Evolutionary conservation across 2,888 invertebrate species (phyloP).

Genomic region (Nebria salina): DNA sequence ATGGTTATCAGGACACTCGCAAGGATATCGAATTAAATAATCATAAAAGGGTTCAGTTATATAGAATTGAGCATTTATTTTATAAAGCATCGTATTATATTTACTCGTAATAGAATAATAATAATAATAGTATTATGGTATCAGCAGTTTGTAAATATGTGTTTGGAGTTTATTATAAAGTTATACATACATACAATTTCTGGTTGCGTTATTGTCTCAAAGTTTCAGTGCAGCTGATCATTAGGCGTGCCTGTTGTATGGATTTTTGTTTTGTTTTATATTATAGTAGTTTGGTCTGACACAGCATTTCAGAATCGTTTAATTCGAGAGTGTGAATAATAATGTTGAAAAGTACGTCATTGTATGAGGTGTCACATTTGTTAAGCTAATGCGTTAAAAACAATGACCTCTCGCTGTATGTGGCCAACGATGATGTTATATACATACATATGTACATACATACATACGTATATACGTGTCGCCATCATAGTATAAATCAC

Average conservation of each 20-base stretch:
- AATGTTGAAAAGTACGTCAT: constrained; percentile 36
- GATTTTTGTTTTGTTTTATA: background rate
- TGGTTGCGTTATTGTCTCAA: too few species aligned
- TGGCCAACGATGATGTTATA: background rate
- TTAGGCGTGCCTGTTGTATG: background rate
- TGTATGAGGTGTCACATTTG: constrained; percentile 26
- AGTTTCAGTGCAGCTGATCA: too few species aligned
- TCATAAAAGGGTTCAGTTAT: too few species aligned
- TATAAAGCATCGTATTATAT: too few species aligned
- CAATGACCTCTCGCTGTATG: constrained; percentile 36
- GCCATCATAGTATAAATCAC: background rate
- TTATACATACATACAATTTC: too few species aligned
- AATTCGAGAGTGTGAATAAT: constrained; percentile 24
- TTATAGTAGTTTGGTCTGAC: background rate
- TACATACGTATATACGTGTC: background rate
- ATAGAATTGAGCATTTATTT: too few species aligned
- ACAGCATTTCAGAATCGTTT: constrained; percentile 8
- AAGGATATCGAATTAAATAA: too few species aligned
- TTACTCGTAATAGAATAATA: too few species aligned
- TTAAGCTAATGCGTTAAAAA: constrained; percentile 38
- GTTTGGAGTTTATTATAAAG: too few species aligned
- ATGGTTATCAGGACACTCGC: too few species aligned
- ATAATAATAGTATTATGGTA: too few species aligned
- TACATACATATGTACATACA: background rate
- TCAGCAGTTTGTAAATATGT: too few species aligned